Evolutionary conservation across 2,797 vertebrate genomes (phyloP), one percentile per base, ranked within the genome.

Genomic region (Artibeus lituratus): DNA sequence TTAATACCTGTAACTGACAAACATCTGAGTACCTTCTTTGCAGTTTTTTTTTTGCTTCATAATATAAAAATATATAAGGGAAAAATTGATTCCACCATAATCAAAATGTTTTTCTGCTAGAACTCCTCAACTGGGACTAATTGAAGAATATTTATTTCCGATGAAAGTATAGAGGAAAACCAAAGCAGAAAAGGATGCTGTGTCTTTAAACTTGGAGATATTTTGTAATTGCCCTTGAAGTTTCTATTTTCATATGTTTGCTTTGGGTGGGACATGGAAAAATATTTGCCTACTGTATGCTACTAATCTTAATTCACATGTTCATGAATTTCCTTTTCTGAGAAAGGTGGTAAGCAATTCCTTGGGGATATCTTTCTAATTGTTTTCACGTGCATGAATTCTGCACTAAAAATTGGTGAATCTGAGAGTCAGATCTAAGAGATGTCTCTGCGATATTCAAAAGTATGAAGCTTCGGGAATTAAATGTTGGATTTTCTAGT

Each of bases 271-370:
- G 95, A 97, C 96, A 90, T 89, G 97, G 97, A 97, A 98, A 95
- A 98, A 98, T 98, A 98, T 98, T 98, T 98, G 98, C 97, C 95
- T 97, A 94, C 86, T 44, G 49, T 87, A 59, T 93, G 77, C 94
- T 96, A 95, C 88, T 98, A 96, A 96, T 96, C 97, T 98, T 96
- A 87, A 78, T 90, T 69, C 94, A 22, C 96, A 83, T 98, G 96
- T 97, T 98, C 90, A 83, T 76, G 35, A 96, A 86, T 94, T 97
- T 94, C 51, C 83, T 95, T 95, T 84, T 94, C 87, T 95, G 26
- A 77, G 94, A 94, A 98, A 97, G 95, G 69, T 78, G 57, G 35
- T 22, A 88, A 55, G 21, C 55, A 81, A 5, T 87, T 94, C 57
- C 16, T 7, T 67, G 72, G 57, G n/a, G 37, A 65, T 42, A 10